Base-by-base conservation (phyloP, 2,797 vertebrate genomes). In the Acridotheres tristis region DNA sequence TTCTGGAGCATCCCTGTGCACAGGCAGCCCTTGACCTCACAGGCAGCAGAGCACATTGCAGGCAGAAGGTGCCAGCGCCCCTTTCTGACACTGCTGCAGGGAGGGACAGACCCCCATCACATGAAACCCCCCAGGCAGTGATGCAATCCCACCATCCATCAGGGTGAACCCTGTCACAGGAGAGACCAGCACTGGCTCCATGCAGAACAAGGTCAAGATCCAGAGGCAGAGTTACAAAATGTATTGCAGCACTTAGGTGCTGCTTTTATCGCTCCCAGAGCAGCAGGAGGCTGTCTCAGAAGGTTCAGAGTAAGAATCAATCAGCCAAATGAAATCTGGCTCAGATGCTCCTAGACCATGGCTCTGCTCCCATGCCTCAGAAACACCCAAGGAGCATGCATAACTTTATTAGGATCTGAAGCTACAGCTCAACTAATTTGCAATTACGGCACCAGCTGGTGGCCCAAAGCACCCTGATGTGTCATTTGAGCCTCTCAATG, bases 391-490 rank as follows among this genome's bases (percentile, higher is more conserved):
- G 86, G 32, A 96, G 74, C 89, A 69, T 16, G 75, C 67, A 62
- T 59, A 94, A 87, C 66, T 88, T 92, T 16, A 87, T 87, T 55
- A 89, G 63, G 63, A 85, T 42, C 67, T 78, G 38, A 72, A 92
- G 73, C 84, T 71, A 78, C 75, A 88, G 75, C 84, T 78, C 59
- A 87, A 62, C 75, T 91, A 69, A 94, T 95, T 79, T 79, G 88
- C 85, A 89, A 87, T 89, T 94, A 92, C 13, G 17, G 87, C 78
- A 92, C 82, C 89, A 96, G 88, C 83, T 67, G 66, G 92, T 53
- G 63, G 43, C 86, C 42, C 40, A 54, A 86, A 84, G 55, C 77
- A 51, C 67, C 4, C 0, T 48, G 69, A 80, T 71, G 40, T 76
- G 68, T 92, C 59, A 90, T 93, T 54, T 78, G 66, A 81, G 83